These are phyloP conservation scores for Zaprionus vittiger DNA, from an alignment of 1,140 invertebrate species.

Conservation along the genomic window DNA sequence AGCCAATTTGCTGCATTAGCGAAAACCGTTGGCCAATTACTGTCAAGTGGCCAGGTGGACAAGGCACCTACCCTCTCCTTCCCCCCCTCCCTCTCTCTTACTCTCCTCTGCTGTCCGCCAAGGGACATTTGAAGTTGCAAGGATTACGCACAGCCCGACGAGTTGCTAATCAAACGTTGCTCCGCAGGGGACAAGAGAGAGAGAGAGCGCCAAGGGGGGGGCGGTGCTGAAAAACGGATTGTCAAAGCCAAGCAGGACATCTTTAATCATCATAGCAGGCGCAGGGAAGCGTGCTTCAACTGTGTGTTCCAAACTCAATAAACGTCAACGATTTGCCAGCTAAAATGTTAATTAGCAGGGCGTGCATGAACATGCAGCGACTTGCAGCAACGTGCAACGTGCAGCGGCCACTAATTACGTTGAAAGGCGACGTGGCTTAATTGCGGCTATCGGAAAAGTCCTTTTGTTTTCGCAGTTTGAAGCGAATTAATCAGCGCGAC, in stretches of 20 bases:
- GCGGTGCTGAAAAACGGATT: slow-evolving; percentile 51
- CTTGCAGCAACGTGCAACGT: slow-evolving; percentile 12
- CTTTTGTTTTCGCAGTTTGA: slow-evolving; percentile 67
- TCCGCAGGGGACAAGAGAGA: slow-evolving; percentile 16
- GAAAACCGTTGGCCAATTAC: slow-evolving; percentile 79
- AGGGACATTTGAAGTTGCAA: slow-evolving; percentile 31
- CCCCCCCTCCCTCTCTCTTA: not conserved
- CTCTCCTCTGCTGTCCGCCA: slow-evolving; percentile 17
- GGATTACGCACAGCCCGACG: slow-evolving; percentile 56
- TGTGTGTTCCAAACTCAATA: slow-evolving; percentile 52
- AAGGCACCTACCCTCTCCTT: too few species aligned
- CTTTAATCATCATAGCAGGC: slow-evolving; percentile 37
- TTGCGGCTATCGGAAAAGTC: slow-evolving; percentile 58
- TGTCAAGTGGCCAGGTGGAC: slow-evolving; percentile 57
- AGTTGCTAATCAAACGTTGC: slow-evolving; percentile 67
- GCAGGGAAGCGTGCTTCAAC: not conserved
- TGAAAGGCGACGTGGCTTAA: slow-evolving; percentile 32
- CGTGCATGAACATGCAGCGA: slow-evolving; percentile 7
- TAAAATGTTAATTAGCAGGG: slow-evolving; percentile 43
- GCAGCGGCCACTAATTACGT: slow-evolving; percentile 51
- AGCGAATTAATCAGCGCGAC: slow-evolving; percentile 74
- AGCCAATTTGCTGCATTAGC: slow-evolving; percentile 81
- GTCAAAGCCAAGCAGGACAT: slow-evolving; percentile 33
- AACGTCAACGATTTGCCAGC: slow-evolving; percentile 33
- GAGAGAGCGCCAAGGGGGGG: not conserved